Evolutionary conservation across 2,888 invertebrate genomes (phyloP).

Genomic region (Antitype chi): DNA sequence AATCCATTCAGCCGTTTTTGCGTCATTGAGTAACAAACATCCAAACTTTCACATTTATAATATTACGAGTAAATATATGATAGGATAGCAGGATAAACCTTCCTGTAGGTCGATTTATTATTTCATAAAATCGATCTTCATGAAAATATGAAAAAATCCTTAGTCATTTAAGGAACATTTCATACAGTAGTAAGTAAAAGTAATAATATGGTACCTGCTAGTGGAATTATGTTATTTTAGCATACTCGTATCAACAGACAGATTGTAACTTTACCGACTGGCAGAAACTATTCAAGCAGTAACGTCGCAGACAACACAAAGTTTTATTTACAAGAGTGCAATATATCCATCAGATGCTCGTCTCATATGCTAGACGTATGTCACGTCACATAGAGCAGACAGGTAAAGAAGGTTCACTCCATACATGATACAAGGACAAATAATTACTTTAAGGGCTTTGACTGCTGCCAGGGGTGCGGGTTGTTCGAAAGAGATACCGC

Average conservation of each 20-base stretch:
- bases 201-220: neutral
- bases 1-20: too few relatives aligned
- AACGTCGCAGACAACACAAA: slow-evolving; percentile 37
- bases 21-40: too few relatives aligned
- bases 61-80: too few relatives aligned
- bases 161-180: neutral
- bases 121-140: neutral
- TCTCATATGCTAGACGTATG: slow-evolving; percentile 28
- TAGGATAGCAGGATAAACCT: too few relatives aligned
- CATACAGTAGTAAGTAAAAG: too few relatives aligned
- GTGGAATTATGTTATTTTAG: neutral
- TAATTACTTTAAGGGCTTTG: neutral
- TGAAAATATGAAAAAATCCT: neutral
- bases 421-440: neutral
- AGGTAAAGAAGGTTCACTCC: slow-evolving; percentile 12
- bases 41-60: too few relatives aligned
- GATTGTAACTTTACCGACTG: slow-evolving; percentile 14
- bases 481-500: too few relatives aligned
- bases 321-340: slow-evolving; percentile 46
- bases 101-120: too few relatives aligned
- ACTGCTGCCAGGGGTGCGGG: too few relatives aligned
- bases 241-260: slow-evolving; percentile 2
- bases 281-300: slow-evolving; percentile 1
- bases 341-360: slow-evolving; percentile 53
- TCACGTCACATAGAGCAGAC: neutral